A percentile compares a stretch with the other conserved stretches of the same genome.
Conservation (phyloP, 1,140 invertebrate genomes). For the Drosophila pseudoobscura region DNA sequence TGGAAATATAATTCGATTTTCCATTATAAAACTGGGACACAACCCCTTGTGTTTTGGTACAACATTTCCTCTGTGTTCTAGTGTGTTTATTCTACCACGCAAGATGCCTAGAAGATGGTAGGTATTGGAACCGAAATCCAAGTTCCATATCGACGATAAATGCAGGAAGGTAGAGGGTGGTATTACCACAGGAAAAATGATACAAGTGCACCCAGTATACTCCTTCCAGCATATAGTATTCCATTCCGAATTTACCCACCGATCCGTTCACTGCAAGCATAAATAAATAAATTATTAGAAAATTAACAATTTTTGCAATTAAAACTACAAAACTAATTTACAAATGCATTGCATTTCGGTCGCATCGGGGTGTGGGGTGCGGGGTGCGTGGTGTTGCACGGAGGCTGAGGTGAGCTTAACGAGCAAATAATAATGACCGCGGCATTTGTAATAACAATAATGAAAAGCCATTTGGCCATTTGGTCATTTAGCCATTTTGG, state of each 20-base stretch:
- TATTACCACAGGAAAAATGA: no score
- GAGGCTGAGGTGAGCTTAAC: conserved; percentile 44
- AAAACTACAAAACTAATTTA: conserved; percentile 82
- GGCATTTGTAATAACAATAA: conserved; percentile 82
- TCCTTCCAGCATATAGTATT: no score
- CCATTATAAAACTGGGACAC: no score
- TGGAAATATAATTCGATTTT: no score
- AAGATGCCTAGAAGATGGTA: no score
- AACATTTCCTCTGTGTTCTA: no score
- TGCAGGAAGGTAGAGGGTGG: no score
- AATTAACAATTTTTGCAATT: conserved; percentile 79
- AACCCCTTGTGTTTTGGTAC: no score
- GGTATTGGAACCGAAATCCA: no score
- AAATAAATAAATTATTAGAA: conserved; percentile 75
- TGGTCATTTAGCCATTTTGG: conserved; percentile 47
- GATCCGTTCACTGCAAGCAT: conserved; percentile 2
- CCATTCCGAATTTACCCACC: conserved; percentile 15
- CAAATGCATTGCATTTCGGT: conserved; percentile 70
- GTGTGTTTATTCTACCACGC: no score
- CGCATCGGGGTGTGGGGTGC: background rate
- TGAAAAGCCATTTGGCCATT: conserved; percentile 78
- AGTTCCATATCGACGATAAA: no score
- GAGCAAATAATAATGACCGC: conserved; percentile 79
- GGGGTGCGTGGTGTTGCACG: background rate
- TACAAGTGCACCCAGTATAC: no score